Percentiles rank a stretch among this genome's conserved stretches.
phyloP scores from a whole-genome alignment of 2,888 invertebrate species.

The Craniophora ligustri region DNA sequence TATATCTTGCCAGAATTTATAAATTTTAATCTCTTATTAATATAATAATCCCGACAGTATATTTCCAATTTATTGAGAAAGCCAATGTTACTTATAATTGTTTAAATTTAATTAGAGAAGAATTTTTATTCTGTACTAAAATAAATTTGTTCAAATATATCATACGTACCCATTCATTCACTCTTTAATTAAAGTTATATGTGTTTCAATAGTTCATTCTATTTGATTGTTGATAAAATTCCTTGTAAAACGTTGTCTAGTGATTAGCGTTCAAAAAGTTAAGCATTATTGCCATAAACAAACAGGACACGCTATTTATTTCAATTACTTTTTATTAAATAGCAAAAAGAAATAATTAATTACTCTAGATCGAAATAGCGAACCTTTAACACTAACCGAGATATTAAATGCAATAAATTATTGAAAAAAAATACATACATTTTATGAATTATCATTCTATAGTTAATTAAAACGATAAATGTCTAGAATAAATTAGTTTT shows the following conservation, averaged over 20 bases:
- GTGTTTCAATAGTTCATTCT: not conserved
- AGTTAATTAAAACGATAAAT: slow-evolving; percentile 71
- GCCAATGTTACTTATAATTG: too few species aligned
- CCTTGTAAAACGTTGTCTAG: slow-evolving; percentile 16
- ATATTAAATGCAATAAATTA: slow-evolving; percentile 66
- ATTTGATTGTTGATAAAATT: slow-evolving; percentile 17
- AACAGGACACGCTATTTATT: slow-evolving; percentile 42
- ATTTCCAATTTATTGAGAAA: too few species aligned
- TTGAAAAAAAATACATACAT: slow-evolving; percentile 59
- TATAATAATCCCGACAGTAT: too few species aligned
- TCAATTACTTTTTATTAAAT: slow-evolving; percentile 45
- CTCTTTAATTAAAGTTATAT: not conserved
- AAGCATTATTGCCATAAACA: slow-evolving; percentile 12
- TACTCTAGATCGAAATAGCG: slow-evolving; percentile 61
- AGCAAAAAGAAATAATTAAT: slow-evolving; percentile 63
- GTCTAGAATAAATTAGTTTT: slow-evolving; percentile 45
- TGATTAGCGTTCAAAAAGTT: slow-evolving; percentile 25
- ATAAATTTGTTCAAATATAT: too few species aligned
- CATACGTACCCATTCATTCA: not conserved
- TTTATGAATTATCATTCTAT: slow-evolving; percentile 55
- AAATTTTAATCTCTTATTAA: too few species aligned
- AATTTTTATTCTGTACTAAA: too few species aligned
- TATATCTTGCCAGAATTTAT: too few species aligned
- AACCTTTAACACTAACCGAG: slow-evolving; percentile 55
- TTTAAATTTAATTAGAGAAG: too few species aligned